Conservation (phyloP, 2,797 vertebrate genomes). For the Coluber constrictor region DNA sequence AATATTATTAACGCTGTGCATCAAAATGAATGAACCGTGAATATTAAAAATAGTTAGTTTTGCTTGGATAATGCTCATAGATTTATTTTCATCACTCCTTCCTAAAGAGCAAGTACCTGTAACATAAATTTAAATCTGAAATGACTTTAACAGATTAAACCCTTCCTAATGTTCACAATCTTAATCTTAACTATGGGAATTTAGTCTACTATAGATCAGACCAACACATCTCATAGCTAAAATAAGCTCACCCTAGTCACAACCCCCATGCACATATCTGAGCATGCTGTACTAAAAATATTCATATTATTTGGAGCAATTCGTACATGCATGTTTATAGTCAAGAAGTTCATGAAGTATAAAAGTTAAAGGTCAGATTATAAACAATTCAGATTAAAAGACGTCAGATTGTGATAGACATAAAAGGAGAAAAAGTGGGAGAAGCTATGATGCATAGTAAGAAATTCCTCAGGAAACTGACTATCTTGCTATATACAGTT, state of each 20-base stretch:
- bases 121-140: background rate
- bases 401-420: background rate
- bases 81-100: background rate
- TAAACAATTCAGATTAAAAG: background rate
- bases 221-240: background rate
- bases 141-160: background rate
- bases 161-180: background rate
- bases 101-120: background rate
- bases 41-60: slow-evolving; percentile 14
- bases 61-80: background rate
- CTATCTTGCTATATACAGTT: background rate
- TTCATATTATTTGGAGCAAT: background rate
- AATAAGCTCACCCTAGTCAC: background rate
- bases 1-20: background rate
- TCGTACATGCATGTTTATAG: background rate
- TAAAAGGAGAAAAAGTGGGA: background rate
- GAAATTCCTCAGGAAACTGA: background rate
- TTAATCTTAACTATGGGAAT: background rate
- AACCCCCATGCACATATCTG: background rate
- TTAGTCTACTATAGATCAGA: background rate
- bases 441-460: background rate
- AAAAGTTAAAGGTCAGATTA: background rate
- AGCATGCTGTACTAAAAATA: background rate
- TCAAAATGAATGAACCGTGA: background rate
- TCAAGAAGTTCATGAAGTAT: background rate